Conservation (phyloP, 2,888 invertebrate genomes). For the Ophion ellenae region DNA sequence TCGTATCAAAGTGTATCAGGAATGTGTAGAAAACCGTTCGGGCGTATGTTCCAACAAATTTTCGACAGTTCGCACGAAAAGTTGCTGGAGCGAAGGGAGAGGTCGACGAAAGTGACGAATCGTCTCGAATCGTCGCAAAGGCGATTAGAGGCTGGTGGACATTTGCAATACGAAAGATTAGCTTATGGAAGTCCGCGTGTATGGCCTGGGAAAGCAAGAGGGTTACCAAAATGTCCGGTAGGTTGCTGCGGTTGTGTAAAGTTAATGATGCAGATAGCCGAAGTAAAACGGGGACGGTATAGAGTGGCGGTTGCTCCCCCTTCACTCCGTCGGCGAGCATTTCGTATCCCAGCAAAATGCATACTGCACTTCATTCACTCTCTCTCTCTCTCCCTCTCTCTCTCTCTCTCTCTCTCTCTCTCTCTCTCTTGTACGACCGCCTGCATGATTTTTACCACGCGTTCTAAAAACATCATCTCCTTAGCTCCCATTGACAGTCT, state of each 20-base stretch:
- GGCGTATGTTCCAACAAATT: neutral
- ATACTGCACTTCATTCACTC: conserved; percentile 55
- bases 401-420: conserved; percentile 3
- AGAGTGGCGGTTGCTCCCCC: conserved; percentile 73
- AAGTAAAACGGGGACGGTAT: conserved; percentile 81
- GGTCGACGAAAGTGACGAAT: neutral
- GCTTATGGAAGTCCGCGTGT: neutral
- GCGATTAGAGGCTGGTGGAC: neutral
- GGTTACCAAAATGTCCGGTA: conserved; percentile 79
- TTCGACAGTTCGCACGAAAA: neutral
- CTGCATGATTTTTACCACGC: conserved; percentile 76
- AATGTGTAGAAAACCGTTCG: neutral
- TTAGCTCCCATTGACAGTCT: conserved; percentile 39
- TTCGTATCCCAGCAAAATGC: conserved; percentile 61
- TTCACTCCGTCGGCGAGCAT: conserved; percentile 57
- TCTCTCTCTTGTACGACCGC: conserved; percentile 61
- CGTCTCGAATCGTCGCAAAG: neutral
- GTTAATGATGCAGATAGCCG: conserved; percentile 80
- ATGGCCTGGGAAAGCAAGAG: conserved; percentile 12
- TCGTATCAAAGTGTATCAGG: neutral
- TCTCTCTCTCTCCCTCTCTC: conserved; percentile 5
- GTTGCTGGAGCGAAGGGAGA: neutral
- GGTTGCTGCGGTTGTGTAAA: conserved; percentile 82
- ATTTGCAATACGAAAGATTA: neutral
- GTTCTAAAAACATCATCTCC: conserved; percentile 77